Percentiles rank a stretch among this genome's conserved stretches.
Evolutionary conservation across 2,888 invertebrate species (phyloP).

Genomic region (Parnassius glacialis): DNA sequence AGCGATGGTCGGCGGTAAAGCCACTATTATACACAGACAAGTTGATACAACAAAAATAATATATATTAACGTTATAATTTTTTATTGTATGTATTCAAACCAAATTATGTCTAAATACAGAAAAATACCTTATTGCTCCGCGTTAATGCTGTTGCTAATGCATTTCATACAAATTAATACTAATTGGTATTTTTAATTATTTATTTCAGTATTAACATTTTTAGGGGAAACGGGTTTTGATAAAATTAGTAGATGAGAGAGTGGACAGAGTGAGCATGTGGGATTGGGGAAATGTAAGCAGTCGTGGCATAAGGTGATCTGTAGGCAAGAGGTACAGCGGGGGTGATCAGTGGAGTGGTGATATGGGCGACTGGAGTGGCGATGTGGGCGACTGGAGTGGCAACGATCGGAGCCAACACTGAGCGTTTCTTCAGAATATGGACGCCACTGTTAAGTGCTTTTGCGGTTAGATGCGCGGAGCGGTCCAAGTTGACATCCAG

Average conservation of each 20-base stretch:
- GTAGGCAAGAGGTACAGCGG: neutral
- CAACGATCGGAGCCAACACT: conserved; percentile 40
- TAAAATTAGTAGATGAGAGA: neutral
- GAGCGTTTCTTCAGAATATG: conserved; percentile 57
- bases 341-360: neutral
- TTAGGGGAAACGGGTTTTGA: neutral
- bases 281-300: no score
- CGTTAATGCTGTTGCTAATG: no score
- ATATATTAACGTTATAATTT: no score
- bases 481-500: conserved; percentile 71
- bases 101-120: no score
- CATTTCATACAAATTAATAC: no score
- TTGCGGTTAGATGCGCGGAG: conserved; percentile 64
- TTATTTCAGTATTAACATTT: conserved; percentile 1
- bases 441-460: conserved; percentile 54
- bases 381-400: conserved; percentile 28
- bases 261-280: neutral
- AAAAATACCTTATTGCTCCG: no score
- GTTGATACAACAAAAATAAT: no score
- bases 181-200: neutral
- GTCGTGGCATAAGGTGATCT: neutral
- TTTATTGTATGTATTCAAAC: no score
- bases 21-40: no score
- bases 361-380: conserved; percentile 35
- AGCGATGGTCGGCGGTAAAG: no score